A percentile compares a stretch with the other conserved stretches of the same genome.
phyloP scores from a whole-genome alignment of 2,888 invertebrate genomes.

The Ectemnius lituratus region DNA sequence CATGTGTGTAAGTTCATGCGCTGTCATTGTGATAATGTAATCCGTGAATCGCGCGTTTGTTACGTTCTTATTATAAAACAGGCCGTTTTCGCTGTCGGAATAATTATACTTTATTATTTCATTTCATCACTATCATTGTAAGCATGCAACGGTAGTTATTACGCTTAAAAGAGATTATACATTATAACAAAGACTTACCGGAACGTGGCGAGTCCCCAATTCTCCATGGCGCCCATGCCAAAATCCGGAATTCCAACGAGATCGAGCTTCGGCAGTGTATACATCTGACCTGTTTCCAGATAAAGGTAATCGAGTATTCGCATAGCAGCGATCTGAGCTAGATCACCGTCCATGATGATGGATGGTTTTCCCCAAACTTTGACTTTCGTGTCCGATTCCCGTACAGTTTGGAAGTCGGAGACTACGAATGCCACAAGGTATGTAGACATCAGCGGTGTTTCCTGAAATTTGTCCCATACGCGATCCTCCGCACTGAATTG shows the following conservation, averaged over 20 bases:
- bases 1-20: slow-evolving; percentile 87
- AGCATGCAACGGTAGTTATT: background rate
- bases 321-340: slow-evolving; percentile 74
- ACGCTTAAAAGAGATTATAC: background rate
- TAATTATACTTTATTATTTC: slow-evolving; percentile 4
- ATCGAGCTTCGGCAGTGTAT: slow-evolving; percentile 90
- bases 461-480: slow-evolving; percentile 82
- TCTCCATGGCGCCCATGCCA: slow-evolving; percentile 92
- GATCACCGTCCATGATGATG: slow-evolving; percentile 57
- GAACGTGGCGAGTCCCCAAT: slow-evolving; percentile 90
- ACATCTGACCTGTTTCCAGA: slow-evolving; percentile 79
- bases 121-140: too few relatives aligned
- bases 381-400: slow-evolving; percentile 76
- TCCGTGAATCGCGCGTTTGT: slow-evolving; percentile 73
- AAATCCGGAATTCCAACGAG: slow-evolving; percentile 91
- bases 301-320: slow-evolving; percentile 79
- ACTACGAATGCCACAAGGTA: slow-evolving; percentile 91
- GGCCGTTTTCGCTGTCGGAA: slow-evolving; percentile 65
- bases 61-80: slow-evolving; percentile 53
- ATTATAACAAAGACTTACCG: slow-evolving; percentile 75
- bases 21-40: slow-evolving; percentile 80
- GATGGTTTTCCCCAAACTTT: slow-evolving; percentile 73
- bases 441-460: slow-evolving; percentile 90
- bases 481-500: slow-evolving; percentile 9
- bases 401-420: slow-evolving; percentile 78